Conservation (phyloP, 2,888 invertebrate species). For the Slavum lentiscoides region DNA sequence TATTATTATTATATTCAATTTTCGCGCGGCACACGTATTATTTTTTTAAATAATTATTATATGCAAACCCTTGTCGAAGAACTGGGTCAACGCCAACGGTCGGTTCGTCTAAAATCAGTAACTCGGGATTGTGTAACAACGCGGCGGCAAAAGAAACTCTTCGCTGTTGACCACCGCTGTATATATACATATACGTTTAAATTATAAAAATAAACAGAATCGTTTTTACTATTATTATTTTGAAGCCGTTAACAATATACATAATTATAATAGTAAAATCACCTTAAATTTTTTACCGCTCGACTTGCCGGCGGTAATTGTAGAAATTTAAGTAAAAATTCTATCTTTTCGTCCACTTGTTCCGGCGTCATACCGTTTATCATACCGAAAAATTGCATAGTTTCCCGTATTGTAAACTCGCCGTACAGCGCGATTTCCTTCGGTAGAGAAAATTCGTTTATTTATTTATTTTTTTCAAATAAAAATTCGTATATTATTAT, state of each 20-base stretch:
- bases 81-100: constrained; percentile 93
- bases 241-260: background rate
- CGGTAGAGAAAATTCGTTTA: background rate
- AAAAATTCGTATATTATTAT: background rate
- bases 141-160: constrained; percentile 88
- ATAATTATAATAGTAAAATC: background rate
- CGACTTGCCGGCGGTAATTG: constrained; percentile 65
- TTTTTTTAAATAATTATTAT: too few species aligned
- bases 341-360: constrained; percentile 71
- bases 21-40: background rate
- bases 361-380: constrained; percentile 74
- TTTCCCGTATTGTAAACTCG: constrained; percentile 79
- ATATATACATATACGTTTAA: constrained; percentile 56
- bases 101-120: constrained; percentile 89
- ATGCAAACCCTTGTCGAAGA: constrained; percentile 71
- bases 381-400: constrained; percentile 82
- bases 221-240: constrained; percentile 17
- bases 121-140: constrained; percentile 83
- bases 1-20: background rate
- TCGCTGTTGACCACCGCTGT: constrained; percentile 87
- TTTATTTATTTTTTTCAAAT: background rate
- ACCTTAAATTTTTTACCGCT: constrained; percentile 71
- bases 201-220: background rate
- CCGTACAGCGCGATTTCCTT: constrained; percentile 76
- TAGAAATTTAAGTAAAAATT: constrained; percentile 72